Evolutionary conservation across 2,113 vertebrate genomes (phyloP).

Genomic region (Pollimyrus isidori): DNA sequence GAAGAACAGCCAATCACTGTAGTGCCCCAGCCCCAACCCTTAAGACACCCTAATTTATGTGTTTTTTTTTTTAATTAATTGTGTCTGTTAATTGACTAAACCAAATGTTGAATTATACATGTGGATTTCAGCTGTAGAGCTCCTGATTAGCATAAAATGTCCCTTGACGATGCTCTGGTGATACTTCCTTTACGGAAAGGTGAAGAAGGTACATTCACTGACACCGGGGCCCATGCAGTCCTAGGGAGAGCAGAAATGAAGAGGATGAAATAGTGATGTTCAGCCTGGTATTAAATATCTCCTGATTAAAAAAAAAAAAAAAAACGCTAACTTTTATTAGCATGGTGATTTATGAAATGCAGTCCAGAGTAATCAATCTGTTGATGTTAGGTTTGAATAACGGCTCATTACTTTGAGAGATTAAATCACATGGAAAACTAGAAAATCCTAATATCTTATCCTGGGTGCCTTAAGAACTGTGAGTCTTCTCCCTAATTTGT

Average conservation of each 20-base stretch:
- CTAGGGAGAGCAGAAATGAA: background rate
- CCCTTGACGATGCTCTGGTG: background rate
- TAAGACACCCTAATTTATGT: background rate
- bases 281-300: background rate
- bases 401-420: background rate
- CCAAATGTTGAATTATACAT: slow-evolving; percentile 54
- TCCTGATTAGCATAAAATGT: slow-evolving; percentile 42
- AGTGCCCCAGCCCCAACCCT: background rate
- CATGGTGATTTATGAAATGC: background rate
- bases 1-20: background rate
- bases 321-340: background rate
- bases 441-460: background rate
- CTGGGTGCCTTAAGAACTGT: too few species aligned
- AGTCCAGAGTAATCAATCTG: background rate
- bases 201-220: background rate
- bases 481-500: too few species aligned
- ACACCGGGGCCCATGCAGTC: background rate
- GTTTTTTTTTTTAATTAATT: slow-evolving; percentile 30
- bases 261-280: background rate
- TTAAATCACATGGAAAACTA: background rate
- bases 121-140: slow-evolving; percentile 39
- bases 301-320: background rate
- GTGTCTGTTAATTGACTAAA: slow-evolving; percentile 51
- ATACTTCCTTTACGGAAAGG: background rate
- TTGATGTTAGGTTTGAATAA: background rate